Percentiles rank a stretch among this genome's conserved stretches.
Evolutionary conservation across 1,140 invertebrate genomes (phyloP).

Genomic region (Dreissena polymorpha): DNA sequence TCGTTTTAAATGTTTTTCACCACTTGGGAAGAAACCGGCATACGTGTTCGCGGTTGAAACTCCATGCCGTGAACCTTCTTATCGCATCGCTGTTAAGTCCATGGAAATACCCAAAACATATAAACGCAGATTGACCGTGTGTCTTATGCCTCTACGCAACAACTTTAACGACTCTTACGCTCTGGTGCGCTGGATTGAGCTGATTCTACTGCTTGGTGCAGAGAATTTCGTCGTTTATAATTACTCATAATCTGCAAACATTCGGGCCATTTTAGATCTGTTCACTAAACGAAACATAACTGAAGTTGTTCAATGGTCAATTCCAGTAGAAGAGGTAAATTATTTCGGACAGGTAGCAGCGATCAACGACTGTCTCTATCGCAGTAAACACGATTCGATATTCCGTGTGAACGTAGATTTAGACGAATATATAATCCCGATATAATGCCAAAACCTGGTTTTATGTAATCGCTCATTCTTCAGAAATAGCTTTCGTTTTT

Average conservation of each 20-base stretch:
- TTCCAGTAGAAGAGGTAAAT: slow-evolving; percentile 85
- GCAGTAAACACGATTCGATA: slow-evolving; percentile 12
- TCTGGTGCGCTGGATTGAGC: slow-evolving; percentile 95
- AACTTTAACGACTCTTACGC: slow-evolving; percentile 88
- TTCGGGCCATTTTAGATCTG: slow-evolving; percentile 85
- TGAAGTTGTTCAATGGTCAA: slow-evolving; percentile 90
- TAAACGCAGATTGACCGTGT: slow-evolving; percentile 86
- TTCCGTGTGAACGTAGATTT: slow-evolving; percentile 35
- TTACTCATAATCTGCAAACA: slow-evolving; percentile 90
- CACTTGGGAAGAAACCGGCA: slow-evolving; percentile 13
- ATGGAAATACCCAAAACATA: not conserved
- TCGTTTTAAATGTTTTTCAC: slow-evolving; percentile 39
- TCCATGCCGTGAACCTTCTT: slow-evolving; percentile 16
- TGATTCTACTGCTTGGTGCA: slow-evolving; percentile 92
- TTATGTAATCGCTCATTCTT: not conserved
- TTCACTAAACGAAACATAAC: slow-evolving; percentile 85
- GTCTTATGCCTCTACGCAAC: slow-evolving; percentile 96
- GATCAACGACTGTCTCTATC: slow-evolving; percentile 34
- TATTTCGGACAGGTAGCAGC: slow-evolving; percentile 38
- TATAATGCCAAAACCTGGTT: slow-evolving; percentile 5
- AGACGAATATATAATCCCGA: slow-evolving; percentile 47
- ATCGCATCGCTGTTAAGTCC: not conserved
- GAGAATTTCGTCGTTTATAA: slow-evolving; percentile 96
- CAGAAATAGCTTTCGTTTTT: slow-evolving; percentile 6
- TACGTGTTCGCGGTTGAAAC: slow-evolving; percentile 50